Base-by-base conservation (phyloP, 2,113 vertebrate genomes). In the Phodopus roborovskii region DNA sequence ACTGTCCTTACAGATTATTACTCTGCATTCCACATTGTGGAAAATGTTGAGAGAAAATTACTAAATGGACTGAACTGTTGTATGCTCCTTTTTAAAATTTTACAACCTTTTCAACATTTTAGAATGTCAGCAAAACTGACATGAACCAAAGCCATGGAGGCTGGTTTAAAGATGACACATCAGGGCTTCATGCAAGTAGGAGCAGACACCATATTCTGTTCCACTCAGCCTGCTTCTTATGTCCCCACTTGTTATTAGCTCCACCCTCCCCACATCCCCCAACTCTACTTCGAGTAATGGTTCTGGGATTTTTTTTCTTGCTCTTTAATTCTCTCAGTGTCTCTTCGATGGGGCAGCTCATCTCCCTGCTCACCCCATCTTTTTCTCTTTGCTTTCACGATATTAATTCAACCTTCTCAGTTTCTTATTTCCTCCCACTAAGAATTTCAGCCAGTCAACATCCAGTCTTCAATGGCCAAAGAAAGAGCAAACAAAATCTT, bases 31-130 rank as follows among this genome's bases (percentile, higher is more conserved):
- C 58, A 89, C 10, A 4, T 12, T 48, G 39, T 86, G 73, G 89
- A 93, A 93, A 90, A 71, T 90, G 89, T 94, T 90, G 78, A 88
- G 90, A 92, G 73, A 90, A 90, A 92, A 45, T 20, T 90, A 77
- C 58, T 83, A 79, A 90, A 79, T 68, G n/a, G 30, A 39, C 28
- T 68, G 42, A 91, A 13, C 60, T 94, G 13, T 95, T 74, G 78
- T 58, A 89, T 94, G 28, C 3, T 66, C 22, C 2, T 8, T 39
- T 45, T 81, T 89, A 95, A 89, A 33, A 87, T 87, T 93, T 97
- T 75, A 91, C 12, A 91, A 62, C 22, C 26, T 93, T 93, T 94
- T 92, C 48, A 94, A 48, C 19, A 68, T 94, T 86, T 81, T 84
- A 33, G 22, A 71, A 95, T 30, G 5, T 68, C 53, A 93, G 64